Evolutionary conservation across 2,888 invertebrate genomes (phyloP).

Genomic region (Himalopsyche tibetana): DNA sequence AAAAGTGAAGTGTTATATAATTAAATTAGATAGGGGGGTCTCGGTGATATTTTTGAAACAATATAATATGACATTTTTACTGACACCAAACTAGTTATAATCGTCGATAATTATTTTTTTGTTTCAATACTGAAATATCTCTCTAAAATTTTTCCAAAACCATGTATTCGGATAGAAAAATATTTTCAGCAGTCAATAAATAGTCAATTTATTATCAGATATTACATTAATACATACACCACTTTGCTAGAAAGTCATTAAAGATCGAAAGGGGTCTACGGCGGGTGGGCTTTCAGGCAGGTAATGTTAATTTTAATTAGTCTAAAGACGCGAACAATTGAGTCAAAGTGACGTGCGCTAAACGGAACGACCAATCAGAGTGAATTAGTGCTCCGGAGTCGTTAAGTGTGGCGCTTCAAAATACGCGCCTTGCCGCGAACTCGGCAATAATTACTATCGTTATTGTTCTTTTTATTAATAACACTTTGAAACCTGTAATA

Average conservation of each 20-base stretch:
- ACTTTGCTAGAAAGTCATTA: not conserved
- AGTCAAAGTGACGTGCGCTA: conserved; percentile 24
- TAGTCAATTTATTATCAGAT: not conserved
- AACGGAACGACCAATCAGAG: conserved; percentile 51
- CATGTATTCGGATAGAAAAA: no score
- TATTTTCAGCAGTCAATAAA: not conserved
- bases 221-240: no score
- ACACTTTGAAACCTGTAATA: not conserved
- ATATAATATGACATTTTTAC: no score
- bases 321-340: conserved; percentile 39
- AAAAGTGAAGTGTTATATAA: no score
- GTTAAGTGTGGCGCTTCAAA: conserved; percentile 46
- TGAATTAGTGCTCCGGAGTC: conserved; percentile 52
- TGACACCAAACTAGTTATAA: no score
- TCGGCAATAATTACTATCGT: not conserved
- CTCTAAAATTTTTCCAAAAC: no score
- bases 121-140: no score
- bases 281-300: conserved; percentile 28
- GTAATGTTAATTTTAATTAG: conserved; percentile 53
- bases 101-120: no score
- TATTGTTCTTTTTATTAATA: not conserved
- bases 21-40: no score
- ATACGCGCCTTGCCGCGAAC: conserved; percentile 6
- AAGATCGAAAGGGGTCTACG: not conserved
- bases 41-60: no score